These are phyloP conservation scores for Tridacna gigas DNA, from an alignment of 2,888 invertebrate genomes.

Conservation along the genomic window DNA sequence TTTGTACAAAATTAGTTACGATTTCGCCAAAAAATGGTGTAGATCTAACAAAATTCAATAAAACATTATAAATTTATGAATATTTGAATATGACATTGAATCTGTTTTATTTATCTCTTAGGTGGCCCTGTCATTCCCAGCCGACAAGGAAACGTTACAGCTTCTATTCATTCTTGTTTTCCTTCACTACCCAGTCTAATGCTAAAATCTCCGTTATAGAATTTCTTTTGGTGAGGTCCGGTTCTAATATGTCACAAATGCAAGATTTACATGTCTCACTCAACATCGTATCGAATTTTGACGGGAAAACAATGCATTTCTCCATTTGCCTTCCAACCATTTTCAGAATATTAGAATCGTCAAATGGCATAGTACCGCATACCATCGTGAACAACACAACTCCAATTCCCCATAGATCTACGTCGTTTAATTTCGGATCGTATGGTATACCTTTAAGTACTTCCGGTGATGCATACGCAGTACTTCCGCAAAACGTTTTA, in stretches of 20 bases:
- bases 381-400: slow-evolving; percentile 91
- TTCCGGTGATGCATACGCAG: slow-evolving; percentile 94
- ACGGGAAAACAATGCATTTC: slow-evolving; percentile 76
- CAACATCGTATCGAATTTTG: slow-evolving; percentile 88
- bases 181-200: slow-evolving; percentile 6
- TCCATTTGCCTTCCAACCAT: slow-evolving; percentile 90
- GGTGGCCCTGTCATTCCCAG: too few species aligned
- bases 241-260: slow-evolving; percentile 92
- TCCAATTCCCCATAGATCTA: slow-evolving; percentile 92
- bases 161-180: background rate
- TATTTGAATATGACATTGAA: too few species aligned
- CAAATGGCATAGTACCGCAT: slow-evolving; percentile 93
- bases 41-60: too few species aligned
- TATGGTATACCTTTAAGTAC: slow-evolving; percentile 89
- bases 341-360: slow-evolving; percentile 90
- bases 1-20: too few species aligned
- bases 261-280: slow-evolving; percentile 87
- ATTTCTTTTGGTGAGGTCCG: slow-evolving; percentile 91
- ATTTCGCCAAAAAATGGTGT: too few species aligned
- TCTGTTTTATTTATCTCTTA: too few species aligned
- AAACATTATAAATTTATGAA: too few species aligned
- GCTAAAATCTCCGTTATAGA: slow-evolving; percentile 86
- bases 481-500: slow-evolving; percentile 93
- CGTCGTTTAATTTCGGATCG: slow-evolving; percentile 86
- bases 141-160: too few species aligned